Base-by-base conservation (phyloP, 2,797 vertebrate species). In the Hapalemur alaotrensis region DNA sequence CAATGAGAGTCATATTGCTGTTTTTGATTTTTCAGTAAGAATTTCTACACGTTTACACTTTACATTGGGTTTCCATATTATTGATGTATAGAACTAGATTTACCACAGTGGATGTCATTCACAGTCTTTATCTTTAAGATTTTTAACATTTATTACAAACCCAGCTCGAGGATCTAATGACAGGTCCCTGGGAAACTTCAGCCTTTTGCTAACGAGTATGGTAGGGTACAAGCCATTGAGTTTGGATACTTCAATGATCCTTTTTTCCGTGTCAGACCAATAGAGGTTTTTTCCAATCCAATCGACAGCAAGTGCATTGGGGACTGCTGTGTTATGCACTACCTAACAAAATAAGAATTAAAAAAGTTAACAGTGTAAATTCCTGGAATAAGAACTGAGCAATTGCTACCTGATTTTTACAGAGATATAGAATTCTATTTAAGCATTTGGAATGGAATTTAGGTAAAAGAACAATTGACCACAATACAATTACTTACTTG, bases 241-340 rank as follows among this genome's bases (percentile, higher is more conserved):
- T 98, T 99, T 99, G 70, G 99, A 99, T 41, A 99, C 99, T 98
- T 99, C 99, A 97, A 99, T 99, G 23, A 99, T 99, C 98, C 99
- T 99, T 98, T 99, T 99, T 97, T 99, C 99, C 10, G 99, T 99
- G 70, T 99, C 99, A 97, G 99, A 99, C 99, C 99, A 99, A 95
- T 99, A 99, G 76, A 99, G 99, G 97, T 99, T 99, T 98, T 99
- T 99, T 93, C 99, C 99, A 95, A 99, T 99, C 99, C 99, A 99
- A 81, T 99, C 99, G 0, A 99, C 99, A 91, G 99, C 99, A 97
- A 99, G 97, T 13, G 99, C 99, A 92, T 99, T 99, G 90, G 99
- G 99, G 89, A 99, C 99, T 15, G 99, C 99, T 96, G 99, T 99
- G 97, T 99, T 99, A 98, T 99, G 99, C 82, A 99, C 99, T 95